These are phyloP conservation scores for Andrena bucephala DNA, from an alignment of 2,888 invertebrate species.

Conservation along the genomic window DNA sequence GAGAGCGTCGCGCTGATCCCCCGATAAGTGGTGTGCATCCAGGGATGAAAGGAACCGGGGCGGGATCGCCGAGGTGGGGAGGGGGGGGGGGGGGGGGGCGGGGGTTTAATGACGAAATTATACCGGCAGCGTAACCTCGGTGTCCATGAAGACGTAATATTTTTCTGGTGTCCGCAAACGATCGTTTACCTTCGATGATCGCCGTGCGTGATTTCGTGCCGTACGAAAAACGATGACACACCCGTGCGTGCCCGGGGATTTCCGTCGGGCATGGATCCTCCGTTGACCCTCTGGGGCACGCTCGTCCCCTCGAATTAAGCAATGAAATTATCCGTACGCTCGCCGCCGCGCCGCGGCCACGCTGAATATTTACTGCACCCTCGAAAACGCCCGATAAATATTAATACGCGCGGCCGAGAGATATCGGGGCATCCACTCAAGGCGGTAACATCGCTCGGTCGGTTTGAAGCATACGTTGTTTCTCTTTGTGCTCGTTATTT, in stretches of 20 bases:
- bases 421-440: constrained; percentile 13
- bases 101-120: constrained; percentile 78
- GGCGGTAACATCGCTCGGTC: neutral
- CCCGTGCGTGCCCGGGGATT: constrained; percentile 38
- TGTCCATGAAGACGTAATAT: constrained; percentile 71
- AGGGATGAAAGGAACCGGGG: constrained; percentile 26
- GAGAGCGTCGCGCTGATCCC: constrained; percentile 13
- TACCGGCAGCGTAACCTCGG: constrained; percentile 67
- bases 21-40: constrained; percentile 27
- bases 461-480: neutral
- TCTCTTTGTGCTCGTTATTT: neutral
- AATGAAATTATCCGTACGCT: constrained; percentile 58
- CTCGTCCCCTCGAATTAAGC: constrained; percentile 52
- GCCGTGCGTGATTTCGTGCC: constrained; percentile 37
- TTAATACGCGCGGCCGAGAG: constrained; percentile 37
- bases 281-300: constrained; percentile 31
- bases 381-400: constrained; percentile 56
- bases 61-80: neutral
- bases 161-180: constrained; percentile 50
- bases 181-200: constrained; percentile 53
- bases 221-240: constrained; percentile 51
- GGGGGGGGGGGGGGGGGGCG: neutral
- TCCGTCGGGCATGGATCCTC: constrained; percentile 2
- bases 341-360: neutral
- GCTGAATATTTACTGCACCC: constrained; percentile 45